phyloP scores from a whole-genome alignment of 1,140 invertebrate genomes.

The Listronotus oregonensis region DNA sequence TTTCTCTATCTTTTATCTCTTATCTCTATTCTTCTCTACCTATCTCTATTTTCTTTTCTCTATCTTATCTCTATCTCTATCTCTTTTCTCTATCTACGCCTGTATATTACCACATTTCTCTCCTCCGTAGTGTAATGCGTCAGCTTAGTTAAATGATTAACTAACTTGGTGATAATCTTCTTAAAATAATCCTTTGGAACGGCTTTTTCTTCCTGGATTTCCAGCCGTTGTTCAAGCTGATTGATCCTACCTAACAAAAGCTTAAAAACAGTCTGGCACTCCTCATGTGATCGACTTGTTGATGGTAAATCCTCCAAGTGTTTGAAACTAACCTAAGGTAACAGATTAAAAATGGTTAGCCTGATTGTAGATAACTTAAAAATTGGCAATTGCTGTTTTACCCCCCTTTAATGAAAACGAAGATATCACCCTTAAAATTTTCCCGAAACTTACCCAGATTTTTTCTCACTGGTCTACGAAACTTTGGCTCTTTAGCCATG shows the following conservation, averaged over 20 bases:
- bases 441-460: slow-evolving; percentile 23
- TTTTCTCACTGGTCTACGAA: slow-evolving; percentile 16
- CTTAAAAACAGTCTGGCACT: slow-evolving; percentile 33
- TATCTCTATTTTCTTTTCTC: too few relatives aligned
- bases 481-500: slow-evolving; percentile 10
- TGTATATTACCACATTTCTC: slow-evolving; percentile 6
- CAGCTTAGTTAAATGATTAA: slow-evolving; percentile 37
- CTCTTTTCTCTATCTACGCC: too few relatives aligned
- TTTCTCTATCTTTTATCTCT: too few relatives aligned
- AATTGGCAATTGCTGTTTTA: too few relatives aligned
- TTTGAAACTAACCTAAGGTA: slow-evolving; percentile 26
- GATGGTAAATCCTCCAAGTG: slow-evolving; percentile 19
- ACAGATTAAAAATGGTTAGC: neutral
- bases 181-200: slow-evolving; percentile 49
- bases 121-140: slow-evolving; percentile 29
- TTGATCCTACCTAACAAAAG: slow-evolving; percentile 38
- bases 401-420: too few relatives aligned
- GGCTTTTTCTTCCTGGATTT: slow-evolving; percentile 41
- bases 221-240: slow-evolving; percentile 39
- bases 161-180: slow-evolving; percentile 45
- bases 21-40: too few relatives aligned
- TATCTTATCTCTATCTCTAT: too few relatives aligned
- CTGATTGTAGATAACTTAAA: neutral
- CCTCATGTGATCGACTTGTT: slow-evolving; percentile 2
- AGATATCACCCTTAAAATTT: too few relatives aligned